Conservation (phyloP, 2,888 invertebrate species). For the Tholera decimalis region DNA sequence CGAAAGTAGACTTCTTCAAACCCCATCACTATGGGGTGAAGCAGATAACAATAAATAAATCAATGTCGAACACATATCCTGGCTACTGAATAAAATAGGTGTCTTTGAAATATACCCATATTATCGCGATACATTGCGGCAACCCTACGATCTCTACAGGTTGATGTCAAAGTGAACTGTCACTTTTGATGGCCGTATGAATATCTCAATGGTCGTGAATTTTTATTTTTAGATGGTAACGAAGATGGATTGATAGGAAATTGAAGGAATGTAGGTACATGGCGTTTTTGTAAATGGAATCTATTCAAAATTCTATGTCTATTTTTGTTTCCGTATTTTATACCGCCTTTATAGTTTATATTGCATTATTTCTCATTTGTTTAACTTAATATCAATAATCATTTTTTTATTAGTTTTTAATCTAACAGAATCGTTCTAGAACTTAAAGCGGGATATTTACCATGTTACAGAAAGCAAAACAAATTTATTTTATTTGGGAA, state of each 20-base stretch:
- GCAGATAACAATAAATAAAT: slow-evolving; percentile 83
- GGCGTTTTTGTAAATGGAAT: slow-evolving; percentile 3
- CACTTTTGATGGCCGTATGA: slow-evolving; percentile 58
- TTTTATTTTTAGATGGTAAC: slow-evolving; percentile 31
- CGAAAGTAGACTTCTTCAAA: slow-evolving; percentile 59
- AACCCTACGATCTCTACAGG: slow-evolving; percentile 69
- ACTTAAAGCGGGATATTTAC: too few species aligned
- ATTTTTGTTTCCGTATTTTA: neutral
- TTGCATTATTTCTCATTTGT: too few species aligned
- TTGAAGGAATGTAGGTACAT: neutral
- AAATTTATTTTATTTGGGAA: too few species aligned
- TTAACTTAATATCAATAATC: too few species aligned
- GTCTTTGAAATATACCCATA: slow-evolving; percentile 86
- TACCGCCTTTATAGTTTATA: neutral
- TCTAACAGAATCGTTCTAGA: too few species aligned
- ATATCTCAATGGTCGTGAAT: slow-evolving; percentile 38
- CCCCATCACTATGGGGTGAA: slow-evolving; percentile 63
- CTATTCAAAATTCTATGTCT: neutral
- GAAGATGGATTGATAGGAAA: slow-evolving; percentile 20
- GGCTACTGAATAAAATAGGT: slow-evolving; percentile 84
- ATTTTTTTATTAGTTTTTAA: too few species aligned
- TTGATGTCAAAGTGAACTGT: slow-evolving; percentile 62
- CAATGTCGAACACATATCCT: slow-evolving; percentile 74
- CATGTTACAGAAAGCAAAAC: too few species aligned
- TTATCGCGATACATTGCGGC: slow-evolving; percentile 79